Percentiles rank a stretch among this genome's conserved stretches.
Evolutionary conservation across 1,140 invertebrate genomes (phyloP).

Genomic region (Drosophila lini): DNA sequence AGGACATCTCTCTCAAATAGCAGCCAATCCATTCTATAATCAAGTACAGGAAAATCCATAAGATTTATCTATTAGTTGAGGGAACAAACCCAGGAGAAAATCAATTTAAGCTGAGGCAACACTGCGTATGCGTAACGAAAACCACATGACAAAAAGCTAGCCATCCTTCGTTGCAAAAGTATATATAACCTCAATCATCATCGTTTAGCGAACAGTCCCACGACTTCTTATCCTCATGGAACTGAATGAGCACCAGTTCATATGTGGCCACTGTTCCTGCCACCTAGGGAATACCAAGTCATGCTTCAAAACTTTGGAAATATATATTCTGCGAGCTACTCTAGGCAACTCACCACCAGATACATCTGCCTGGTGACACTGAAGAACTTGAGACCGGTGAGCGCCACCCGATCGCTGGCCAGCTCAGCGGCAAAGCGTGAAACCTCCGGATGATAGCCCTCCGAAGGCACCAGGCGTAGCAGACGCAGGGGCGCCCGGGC

Average conservation of each 20-base stretch:
- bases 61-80: not conserved
- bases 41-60: too few relatives aligned
- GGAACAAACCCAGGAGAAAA: not conserved
- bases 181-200: not conserved
- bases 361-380: slow-evolving; percentile 87
- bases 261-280: slow-evolving; percentile 88
- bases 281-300: slow-evolving; percentile 54
- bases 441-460: slow-evolving; percentile 86
- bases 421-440: slow-evolving; percentile 86
- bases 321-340: slow-evolving; percentile 6
- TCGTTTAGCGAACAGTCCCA: slow-evolving; percentile 52
- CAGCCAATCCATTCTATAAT: too few relatives aligned
- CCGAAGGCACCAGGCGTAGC: slow-evolving; percentile 86
- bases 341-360: slow-evolving; percentile 75
- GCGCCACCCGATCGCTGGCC: slow-evolving; percentile 85
- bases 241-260: slow-evolving; percentile 86
- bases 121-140: slow-evolving; percentile 7
- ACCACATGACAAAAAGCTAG: not conserved
- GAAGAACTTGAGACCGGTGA: slow-evolving; percentile 88
- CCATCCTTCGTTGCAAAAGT: not conserved
- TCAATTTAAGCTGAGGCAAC: not conserved
- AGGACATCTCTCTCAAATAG: not conserved
- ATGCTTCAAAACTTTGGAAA: slow-evolving; percentile 23
- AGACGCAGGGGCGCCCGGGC: slow-evolving; percentile 85
- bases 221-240: slow-evolving; percentile 74